These are phyloP conservation scores for Porites australiensis DNA, from an alignment of 64 coral and sea anemone species.

Conservation along the genomic window DNA sequence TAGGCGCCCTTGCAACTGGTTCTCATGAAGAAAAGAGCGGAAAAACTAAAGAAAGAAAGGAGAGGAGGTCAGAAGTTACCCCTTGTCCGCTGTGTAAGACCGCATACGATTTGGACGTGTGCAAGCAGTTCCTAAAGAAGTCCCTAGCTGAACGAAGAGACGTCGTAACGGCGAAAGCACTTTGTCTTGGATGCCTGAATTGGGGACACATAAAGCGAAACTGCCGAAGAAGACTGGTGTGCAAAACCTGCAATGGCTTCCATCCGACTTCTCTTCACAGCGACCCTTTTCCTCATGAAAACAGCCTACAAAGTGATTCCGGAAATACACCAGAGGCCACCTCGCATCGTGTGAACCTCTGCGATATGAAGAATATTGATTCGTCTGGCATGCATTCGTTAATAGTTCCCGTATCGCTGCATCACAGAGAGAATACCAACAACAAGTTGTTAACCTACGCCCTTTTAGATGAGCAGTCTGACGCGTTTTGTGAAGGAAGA, in stretches of 20 bases:
- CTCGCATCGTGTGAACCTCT: background rate
- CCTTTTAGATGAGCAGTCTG: background rate
- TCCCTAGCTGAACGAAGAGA: too few species aligned
- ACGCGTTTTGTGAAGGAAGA: conserved; percentile 10
- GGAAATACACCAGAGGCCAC: conserved; percentile 3
- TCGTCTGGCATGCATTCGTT: conserved; percentile 15
- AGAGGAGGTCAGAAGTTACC: too few species aligned
- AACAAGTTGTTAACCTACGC: conserved; percentile 7
- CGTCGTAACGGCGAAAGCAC: background rate
- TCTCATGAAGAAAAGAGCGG: background rate
- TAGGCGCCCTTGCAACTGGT: too few species aligned
- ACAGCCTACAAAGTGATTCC: background rate
- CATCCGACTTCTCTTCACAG: background rate
- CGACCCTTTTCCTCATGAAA: background rate
- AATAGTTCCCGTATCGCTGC: background rate
- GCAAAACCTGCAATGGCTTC: background rate
- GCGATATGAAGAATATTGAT: background rate
- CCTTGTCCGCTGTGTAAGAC: too few species aligned
- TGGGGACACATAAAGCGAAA: background rate
- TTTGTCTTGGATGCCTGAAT: background rate
- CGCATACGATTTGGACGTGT: too few species aligned
- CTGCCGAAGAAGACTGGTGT: background rate
- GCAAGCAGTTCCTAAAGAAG: too few species aligned
- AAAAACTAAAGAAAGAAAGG: too few species aligned
- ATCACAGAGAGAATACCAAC: conserved; percentile 18